Base-by-base conservation (phyloP, 2,888 invertebrate genomes). In the Julus scandinavius region DNA sequence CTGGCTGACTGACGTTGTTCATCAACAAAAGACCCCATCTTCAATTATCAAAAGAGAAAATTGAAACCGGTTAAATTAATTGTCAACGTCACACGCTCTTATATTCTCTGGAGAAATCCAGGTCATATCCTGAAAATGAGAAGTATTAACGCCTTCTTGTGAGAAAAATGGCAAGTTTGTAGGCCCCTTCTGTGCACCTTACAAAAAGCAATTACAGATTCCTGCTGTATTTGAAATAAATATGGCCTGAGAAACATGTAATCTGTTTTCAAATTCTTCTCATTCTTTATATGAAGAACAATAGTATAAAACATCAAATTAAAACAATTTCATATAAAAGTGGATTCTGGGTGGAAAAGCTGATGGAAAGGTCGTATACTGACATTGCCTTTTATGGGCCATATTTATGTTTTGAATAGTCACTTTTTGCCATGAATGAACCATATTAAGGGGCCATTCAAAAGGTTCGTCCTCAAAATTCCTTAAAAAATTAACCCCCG, bases 61-160 rank as follows among this genome's bases (percentile, higher is more conserved):
- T 72, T 72, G 72, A 72, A 72, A 29, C 72, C 29, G 72, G 72
- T 72, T 72, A 72, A 72, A 72, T 72, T 72, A 72, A 72, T 72
- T 29, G 72, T 20, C 7, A 72, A 29, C 72, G 72, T 72, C 72
- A 72, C 72, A 72, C 20, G 4, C 29, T 20, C 20, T 20, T n/a
- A n/a, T n/a, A n/a, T 9, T 72, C 72, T 9, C 29, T 1, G 29
- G 72, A 20, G 72, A 72, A 72, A 72, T 72, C 72, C 29, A 72
- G 72, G 72, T 72, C 72, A 72, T 29, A 72, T 72, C 72, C 72
- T 7, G 63, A 17, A 63, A 63, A 13, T 17, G 54, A 54, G 15
- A 7, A 54, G 11, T 54, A 3, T 1, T 17, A 54, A 54, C 54
- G 54, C 54, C 63, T n/a, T n/a, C 63, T 63, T 20, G n/a, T 4